These are phyloP conservation scores for Hypotaenidia okinawae DNA, from an alignment of 2,797 vertebrate species.

Conservation along the genomic window DNA sequence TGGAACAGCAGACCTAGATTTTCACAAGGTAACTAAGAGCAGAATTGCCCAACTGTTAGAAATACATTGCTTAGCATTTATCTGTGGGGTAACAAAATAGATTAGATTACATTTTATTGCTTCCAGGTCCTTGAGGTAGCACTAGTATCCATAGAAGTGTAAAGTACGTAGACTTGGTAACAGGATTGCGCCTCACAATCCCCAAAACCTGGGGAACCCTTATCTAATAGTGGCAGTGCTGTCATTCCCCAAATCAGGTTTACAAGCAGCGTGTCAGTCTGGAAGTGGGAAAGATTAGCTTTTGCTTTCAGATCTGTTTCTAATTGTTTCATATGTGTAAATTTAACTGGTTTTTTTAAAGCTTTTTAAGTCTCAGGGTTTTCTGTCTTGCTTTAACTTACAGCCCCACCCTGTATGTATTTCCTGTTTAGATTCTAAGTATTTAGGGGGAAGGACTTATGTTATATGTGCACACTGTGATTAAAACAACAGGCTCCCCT, in stretches of 20 bases:
- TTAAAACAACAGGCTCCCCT: neutral
- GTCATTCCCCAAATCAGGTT: neutral
- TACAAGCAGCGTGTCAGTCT: neutral
- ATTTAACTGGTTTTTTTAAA: neutral
- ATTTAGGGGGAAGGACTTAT: neutral
- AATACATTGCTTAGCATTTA: neutral
- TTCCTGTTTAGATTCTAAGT: neutral
- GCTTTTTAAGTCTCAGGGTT: neutral
- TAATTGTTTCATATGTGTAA: neutral
- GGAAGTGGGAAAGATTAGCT: neutral
- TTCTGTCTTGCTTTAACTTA: neutral
- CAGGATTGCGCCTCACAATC: neutral
- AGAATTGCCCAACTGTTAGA: neutral
- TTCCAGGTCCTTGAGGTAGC: neutral
- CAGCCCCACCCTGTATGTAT: neutral
- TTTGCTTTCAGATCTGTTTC: neutral
- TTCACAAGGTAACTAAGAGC: neutral
- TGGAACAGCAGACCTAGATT: neutral
- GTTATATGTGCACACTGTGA: neutral
- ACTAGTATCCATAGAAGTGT: neutral
- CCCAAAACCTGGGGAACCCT: neutral
- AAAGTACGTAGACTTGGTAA: neutral
- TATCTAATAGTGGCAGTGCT: neutral
- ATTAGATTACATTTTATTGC: neutral
- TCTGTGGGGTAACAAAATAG: neutral